phyloP scores from a whole-genome alignment of 1,140 invertebrate genomes.

The Drosophila carrolli region DNA sequence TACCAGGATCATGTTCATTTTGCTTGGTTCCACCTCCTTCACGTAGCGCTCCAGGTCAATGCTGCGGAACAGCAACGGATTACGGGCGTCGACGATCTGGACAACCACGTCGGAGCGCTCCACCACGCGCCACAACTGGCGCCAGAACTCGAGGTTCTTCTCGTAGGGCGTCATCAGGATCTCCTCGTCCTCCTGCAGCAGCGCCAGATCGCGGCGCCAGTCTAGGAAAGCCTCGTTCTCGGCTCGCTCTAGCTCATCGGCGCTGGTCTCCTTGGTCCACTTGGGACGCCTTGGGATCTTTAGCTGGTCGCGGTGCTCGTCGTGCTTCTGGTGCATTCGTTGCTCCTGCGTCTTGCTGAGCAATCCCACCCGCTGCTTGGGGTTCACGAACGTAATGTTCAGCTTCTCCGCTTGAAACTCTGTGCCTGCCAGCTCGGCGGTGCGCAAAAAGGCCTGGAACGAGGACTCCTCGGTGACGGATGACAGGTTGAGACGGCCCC shows the following conservation, averaged over 20 bases:
- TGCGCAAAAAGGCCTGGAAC: conserved; percentile 97
- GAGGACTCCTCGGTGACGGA: conserved; percentile 98
- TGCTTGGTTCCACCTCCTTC: conserved; percentile 91
- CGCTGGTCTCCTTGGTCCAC: conserved; percentile 91
- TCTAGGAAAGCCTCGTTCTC: conserved; percentile 94
- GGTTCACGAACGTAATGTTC: conserved; percentile 88
- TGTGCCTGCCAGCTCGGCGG: conserved; percentile 95
- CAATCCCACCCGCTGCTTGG: conserved; percentile 87
- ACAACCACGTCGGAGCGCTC: conserved; percentile 98
- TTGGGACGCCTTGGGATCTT: conserved; percentile 94
- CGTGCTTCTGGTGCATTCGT: conserved; percentile 87
- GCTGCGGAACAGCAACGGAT: conserved; percentile 97
- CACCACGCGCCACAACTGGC: conserved; percentile 98
- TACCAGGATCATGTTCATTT: conserved; percentile 94
- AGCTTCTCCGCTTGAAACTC: conserved; percentile 97
- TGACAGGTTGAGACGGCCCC: conserved; percentile 94
- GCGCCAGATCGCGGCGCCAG: conserved; percentile 93
- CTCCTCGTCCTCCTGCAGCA: conserved; percentile 92
- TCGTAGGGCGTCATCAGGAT: conserved; percentile 98
- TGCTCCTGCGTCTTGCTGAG: conserved; percentile 88
- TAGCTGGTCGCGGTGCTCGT: conserved; percentile 88
- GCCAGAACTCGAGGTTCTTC: conserved; percentile 99
- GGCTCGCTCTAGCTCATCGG: conserved; percentile 90
- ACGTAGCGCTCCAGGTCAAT: conserved; percentile 98
- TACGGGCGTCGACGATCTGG: conserved; percentile 98